A percentile compares a stretch with the other conserved stretches of the same genome.
Evolutionary conservation across 2,797 vertebrate species (phyloP).

Genomic region (Phataginus tetradactyla): DNA sequence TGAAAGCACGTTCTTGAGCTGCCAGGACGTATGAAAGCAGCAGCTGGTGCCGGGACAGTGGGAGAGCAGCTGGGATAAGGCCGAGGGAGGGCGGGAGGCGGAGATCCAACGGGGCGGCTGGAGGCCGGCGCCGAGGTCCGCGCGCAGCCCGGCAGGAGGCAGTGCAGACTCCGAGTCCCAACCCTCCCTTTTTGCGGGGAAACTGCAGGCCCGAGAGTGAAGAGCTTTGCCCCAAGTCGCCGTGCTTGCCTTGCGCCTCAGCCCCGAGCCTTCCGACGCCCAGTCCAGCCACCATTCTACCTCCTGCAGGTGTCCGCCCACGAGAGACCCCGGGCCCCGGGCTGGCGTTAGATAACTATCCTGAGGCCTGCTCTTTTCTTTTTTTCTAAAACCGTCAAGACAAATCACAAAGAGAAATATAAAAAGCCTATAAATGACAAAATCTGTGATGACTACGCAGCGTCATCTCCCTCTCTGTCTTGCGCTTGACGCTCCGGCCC

Average conservation of each 20-base stretch:
- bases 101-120: too few species aligned
- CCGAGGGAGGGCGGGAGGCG: neutral
- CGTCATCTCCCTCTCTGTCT: neutral
- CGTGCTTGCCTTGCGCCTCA: neutral
- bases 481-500: neutral
- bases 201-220: neutral
- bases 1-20: conserved; percentile 41
- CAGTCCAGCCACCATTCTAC: neutral
- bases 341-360: neutral
- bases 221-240: neutral
- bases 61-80: conserved; percentile 2
- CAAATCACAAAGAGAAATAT: neutral
- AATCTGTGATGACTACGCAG: fast-evolving
- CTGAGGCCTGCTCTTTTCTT: neutral
- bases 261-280: neutral
- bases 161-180: neutral
- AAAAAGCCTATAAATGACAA: neutral
- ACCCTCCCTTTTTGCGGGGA: neutral
- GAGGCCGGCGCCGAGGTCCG: neutral
- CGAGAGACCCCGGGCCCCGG: too few species aligned
- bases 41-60: conserved; percentile 47
- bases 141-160: neutral
- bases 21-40: conserved; percentile 43
- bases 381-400: neutral
- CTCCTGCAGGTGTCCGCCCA: fast-evolving